Percentiles rank a stretch among this genome's conserved stretches.
phyloP scores from a whole-genome alignment of 2,888 invertebrate genomes.

The Rhamnusium bicolor region DNA sequence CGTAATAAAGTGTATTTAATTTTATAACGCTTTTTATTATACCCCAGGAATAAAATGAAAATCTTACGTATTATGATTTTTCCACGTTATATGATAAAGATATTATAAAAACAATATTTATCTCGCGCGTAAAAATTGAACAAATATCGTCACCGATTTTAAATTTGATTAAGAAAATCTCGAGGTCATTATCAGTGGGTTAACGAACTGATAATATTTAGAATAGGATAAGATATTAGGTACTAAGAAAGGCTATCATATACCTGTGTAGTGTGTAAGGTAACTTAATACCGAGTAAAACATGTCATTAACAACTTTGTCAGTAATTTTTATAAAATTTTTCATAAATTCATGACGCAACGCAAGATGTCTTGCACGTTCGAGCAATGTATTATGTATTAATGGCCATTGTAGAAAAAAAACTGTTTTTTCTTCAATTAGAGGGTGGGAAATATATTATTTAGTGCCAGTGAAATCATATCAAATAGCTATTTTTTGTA shows the following conservation, averaged over 20 bases:
- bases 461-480: no score
- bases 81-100: neutral
- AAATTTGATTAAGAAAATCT: conserved; percentile 21
- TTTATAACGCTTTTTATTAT: neutral
- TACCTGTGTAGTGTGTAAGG: neutral
- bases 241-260: conserved; percentile 44
- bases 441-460: no score
- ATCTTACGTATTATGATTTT: neutral
- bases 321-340: neutral
- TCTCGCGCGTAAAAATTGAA: conserved; percentile 5
- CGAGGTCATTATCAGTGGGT: conserved; percentile 53
- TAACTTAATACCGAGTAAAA: conserved; percentile 11
- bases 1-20: neutral
- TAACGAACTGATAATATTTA: conserved; percentile 49
- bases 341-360: no score
- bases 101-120: conserved; percentile 9
- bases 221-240: conserved; percentile 49
- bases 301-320: conserved; percentile 18
- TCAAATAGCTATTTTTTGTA: no score
- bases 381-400: no score
- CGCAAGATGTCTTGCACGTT: no score
- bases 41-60: neutral
- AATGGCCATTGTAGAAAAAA: no score
- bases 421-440: no score
- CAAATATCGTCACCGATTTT: conserved; percentile 2